phyloP scores from a whole-genome alignment of 2,113 vertebrate genomes.

The Castor canadensis region DNA sequence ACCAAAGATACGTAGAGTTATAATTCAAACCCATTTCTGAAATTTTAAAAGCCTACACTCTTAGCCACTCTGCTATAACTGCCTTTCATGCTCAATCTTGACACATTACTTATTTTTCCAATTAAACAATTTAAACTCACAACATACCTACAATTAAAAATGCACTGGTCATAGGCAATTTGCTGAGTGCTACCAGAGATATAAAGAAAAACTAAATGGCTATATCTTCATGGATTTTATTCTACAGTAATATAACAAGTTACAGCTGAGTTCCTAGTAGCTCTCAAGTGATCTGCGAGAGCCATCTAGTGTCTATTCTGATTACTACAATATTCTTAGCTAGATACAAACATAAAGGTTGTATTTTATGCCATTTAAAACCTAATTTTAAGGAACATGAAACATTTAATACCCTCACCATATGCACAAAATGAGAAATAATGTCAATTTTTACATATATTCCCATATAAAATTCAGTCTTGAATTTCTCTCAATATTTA shows the following conservation, averaged over 20 bases:
- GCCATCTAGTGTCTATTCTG: conserved; percentile 63
- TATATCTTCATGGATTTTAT: neutral
- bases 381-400: conserved; percentile 1
- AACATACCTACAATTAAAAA: neutral
- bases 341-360: neutral
- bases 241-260: neutral
- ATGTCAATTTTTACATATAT: conserved; percentile 24
- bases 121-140: conserved; percentile 2
- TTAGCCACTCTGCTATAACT: neutral
- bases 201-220: neutral
- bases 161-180: neutral
- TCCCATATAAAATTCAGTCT: neutral
- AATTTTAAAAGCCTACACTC: conserved; percentile 24
- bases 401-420: neutral
- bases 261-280: neutral
- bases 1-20: neutral
- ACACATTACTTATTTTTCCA: neutral
- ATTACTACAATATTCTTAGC: neutral
- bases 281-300: conserved; percentile 11
- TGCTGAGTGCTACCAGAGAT: neutral
- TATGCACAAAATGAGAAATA: conserved; percentile 46
- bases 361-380: neutral
- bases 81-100: neutral
- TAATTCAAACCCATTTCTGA: neutral
- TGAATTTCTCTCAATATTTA: conserved; percentile 16